phyloP scores from a whole-genome alignment of 2,113 vertebrate species.

The Oplegnathus fasciatus region DNA sequence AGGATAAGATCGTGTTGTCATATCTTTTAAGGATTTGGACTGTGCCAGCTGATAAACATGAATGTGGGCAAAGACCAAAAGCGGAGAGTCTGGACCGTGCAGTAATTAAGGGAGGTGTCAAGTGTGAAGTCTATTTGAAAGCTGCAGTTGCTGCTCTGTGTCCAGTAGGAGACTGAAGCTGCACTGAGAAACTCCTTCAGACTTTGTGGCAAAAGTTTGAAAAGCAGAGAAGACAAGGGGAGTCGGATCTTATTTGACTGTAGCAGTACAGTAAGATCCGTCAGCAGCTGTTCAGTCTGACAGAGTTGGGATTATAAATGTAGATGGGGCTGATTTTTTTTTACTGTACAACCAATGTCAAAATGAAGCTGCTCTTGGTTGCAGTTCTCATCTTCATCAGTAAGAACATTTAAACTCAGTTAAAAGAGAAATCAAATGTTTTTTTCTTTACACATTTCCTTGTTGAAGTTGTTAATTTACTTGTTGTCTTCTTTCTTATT shows the following conservation, averaged over 20 bases:
- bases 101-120: no score
- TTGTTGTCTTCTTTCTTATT: not conserved
- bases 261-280: not conserved
- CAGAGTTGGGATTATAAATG: not conserved
- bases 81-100: no score
- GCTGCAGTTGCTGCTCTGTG: not conserved
- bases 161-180: conserved; percentile 4
- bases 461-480: not conserved
- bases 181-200: not conserved
- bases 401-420: not conserved
- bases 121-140: no score
- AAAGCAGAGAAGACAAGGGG: no score
- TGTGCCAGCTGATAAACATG: no score
- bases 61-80: no score
- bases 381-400: not conserved
- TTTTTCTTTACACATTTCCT: not conserved
- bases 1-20: no score
- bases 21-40: no score
- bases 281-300: not conserved
- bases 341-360: not conserved
- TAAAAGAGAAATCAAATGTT: not conserved
- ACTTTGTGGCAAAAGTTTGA: no score
- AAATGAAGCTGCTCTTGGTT: not conserved
- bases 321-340: not conserved
- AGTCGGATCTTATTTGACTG: not conserved